Base-by-base conservation (phyloP, 2,888 invertebrate genomes). In the Oxycera nigricornis region DNA sequence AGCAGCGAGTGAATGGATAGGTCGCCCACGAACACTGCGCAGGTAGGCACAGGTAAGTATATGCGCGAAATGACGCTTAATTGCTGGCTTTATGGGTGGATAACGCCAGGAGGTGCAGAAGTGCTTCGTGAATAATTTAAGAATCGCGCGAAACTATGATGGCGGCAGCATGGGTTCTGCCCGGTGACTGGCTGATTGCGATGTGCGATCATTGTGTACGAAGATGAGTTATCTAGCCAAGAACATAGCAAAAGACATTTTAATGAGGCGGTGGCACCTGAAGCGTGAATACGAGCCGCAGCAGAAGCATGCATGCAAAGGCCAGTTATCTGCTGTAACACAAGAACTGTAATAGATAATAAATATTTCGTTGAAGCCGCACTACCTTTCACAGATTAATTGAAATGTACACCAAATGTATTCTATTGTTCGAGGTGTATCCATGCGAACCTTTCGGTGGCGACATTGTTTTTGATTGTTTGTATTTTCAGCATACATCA, bases 261-360 rank as follows among this genome's bases (percentile, higher is more conserved):
- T 70, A 70, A 70, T 70, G 52, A 70, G 70, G 31, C 52, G 31
- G 70, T 70, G 70, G 55, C 52, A 70, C 70, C 30, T 70, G 70
- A 70, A 70, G 70, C 70, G 70, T 70, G 70, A 70, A 70, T 52
- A 31, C 9, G 22, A 67, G 41, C 11, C 67, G n/a, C 9, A 50
- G 30, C 3, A 2, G 14, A 61, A 26, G 14, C 41, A 65, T 11
- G 20, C 4, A 24, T 17, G 2, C 65, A 41, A 65, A 61, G 41
- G 65, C 24, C 24, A 17, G 41, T 65, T 39, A 39, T 65, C 65
- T 20, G 65, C 65, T 24, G 26, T 30, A 22, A n/a, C 26, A 59
- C 59, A 1, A 9, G 24, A 22, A 39, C 26, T 39, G 41, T 65
- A 39, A 41, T 65, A 65, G 65, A 65, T 65, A 65, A 65, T 62